A percentile compares a stretch with the other conserved stretches of the same genome.
Conservation (phyloP, 2,113 vertebrate species). For the Pterocles gutturalis region DNA sequence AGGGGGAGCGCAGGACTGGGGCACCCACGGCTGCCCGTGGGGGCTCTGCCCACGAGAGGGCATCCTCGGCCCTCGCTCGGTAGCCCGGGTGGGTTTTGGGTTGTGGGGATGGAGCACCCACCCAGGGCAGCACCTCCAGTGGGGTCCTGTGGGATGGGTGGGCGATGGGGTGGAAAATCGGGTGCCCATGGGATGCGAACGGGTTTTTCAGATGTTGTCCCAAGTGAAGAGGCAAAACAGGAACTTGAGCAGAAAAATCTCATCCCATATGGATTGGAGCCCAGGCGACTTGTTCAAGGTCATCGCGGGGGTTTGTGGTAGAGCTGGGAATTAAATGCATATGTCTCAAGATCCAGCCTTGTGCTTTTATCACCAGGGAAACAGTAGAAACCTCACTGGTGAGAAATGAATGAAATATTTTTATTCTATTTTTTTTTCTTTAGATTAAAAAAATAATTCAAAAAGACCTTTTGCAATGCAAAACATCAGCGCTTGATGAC, state of each 20-base stretch:
- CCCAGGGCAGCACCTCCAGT: accelerated
- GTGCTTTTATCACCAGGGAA: constrained; percentile 55
- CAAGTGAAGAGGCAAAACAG: not conserved
- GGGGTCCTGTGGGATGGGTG: not conserved
- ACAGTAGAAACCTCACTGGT: constrained; percentile 1
- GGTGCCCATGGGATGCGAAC: accelerated
- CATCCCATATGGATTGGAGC: not conserved
- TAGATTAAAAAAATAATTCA: not conserved
- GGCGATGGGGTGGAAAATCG: accelerated
- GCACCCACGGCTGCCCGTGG: accelerated
- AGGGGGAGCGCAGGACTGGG: not conserved
- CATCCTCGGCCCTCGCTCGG: not conserved
- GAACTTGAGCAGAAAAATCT: not conserved
- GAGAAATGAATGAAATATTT: constrained; percentile 17
- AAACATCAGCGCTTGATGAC: constrained; percentile 37
- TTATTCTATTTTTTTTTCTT: not conserved
- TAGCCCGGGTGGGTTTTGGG: not conserved
- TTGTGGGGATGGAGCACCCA: not conserved
- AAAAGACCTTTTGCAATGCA: not conserved
- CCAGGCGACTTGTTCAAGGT: not conserved
- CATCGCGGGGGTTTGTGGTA: not conserved
- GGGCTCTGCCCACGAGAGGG: constrained; percentile 51
- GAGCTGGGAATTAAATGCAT: not conserved
- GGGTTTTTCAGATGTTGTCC: accelerated
- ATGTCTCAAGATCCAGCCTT: not conserved